A percentile compares a stretch with the other conserved stretches of the same genome.
phyloP scores from a whole-genome alignment of 1,140 invertebrate species.

The Wasmannia auropunctata region DNA sequence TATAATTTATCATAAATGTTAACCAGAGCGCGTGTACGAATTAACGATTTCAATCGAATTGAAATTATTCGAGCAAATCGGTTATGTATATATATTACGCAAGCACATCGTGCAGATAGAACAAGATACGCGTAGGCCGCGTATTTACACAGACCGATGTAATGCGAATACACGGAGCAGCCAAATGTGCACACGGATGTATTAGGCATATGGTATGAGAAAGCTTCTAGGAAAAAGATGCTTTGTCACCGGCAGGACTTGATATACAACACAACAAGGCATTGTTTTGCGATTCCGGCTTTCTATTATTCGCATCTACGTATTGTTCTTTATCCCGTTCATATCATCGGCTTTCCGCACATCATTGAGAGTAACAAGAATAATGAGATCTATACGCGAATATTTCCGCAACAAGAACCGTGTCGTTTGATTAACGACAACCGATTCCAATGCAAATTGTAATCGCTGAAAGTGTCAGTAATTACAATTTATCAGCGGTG shows the following conservation, averaged over 20 bases:
- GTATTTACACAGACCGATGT: not conserved
- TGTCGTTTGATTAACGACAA: not conserved
- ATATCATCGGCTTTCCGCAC: slow-evolving; percentile 6
- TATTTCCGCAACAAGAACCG: not conserved
- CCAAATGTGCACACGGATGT: not conserved
- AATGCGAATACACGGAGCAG: not conserved
- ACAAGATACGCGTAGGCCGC: not conserved
- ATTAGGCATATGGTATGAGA: slow-evolving; percentile 15
- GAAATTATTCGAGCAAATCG: not conserved
- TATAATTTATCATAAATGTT: not conserved
- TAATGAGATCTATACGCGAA: slow-evolving; percentile 1
- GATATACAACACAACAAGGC: slow-evolving; percentile 25
- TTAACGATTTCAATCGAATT: not conserved
- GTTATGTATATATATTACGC: slow-evolving; percentile 12
- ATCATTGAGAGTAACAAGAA: not conserved
- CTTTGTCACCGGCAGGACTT: slow-evolving; percentile 29
- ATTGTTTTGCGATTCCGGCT: slow-evolving; percentile 53
- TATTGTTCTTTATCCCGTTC: slow-evolving; percentile 37
- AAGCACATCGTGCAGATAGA: not conserved
- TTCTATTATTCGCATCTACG: slow-evolving; percentile 20
- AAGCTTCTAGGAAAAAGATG: slow-evolving; percentile 45
- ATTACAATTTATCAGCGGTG: not conserved
- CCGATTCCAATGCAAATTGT: not conserved
- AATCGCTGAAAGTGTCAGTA: not conserved
- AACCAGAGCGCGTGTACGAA: not conserved